These are phyloP conservation scores for Tor tambroides DNA, from an alignment of 2,113 vertebrate genomes.

Conservation along the genomic window DNA sequence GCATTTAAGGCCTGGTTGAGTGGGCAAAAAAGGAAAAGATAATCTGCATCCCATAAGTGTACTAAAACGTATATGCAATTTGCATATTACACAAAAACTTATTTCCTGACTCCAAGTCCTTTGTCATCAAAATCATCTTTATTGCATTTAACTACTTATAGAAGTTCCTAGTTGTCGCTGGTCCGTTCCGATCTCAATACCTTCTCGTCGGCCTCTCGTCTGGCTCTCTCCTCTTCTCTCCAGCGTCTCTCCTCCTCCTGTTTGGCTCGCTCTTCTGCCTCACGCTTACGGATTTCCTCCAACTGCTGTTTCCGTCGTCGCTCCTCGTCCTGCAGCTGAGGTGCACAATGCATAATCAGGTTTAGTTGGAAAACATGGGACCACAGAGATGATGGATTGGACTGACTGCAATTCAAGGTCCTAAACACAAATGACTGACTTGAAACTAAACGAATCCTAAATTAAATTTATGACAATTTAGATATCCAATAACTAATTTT, in stretches of 20 bases:
- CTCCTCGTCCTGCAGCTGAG: conserved; percentile 97
- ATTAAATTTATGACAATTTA: neutral
- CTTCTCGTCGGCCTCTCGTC: conserved; percentile 92
- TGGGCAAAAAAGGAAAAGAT: neutral
- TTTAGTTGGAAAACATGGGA: neutral
- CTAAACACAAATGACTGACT: neutral
- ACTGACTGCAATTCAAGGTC: neutral
- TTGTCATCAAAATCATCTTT: neutral
- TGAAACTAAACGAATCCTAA: neutral
- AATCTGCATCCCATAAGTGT: neutral
- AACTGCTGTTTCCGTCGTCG: conserved; percentile 91
- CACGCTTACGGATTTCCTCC: conserved; percentile 92
- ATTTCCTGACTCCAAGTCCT: neutral
- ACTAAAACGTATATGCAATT: neutral
- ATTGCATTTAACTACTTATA: conserved; percentile 5
- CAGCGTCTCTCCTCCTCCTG: conserved; percentile 90
- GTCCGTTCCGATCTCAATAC: conserved; percentile 68
- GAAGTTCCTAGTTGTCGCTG: neutral
- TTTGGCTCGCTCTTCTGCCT: conserved; percentile 89
- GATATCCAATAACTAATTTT: neutral
- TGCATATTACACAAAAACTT: neutral
- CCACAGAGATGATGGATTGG: neutral
- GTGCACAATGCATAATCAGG: neutral
- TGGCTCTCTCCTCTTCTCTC: conserved; percentile 88
- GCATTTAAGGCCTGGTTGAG: neutral